Evolutionary conservation across 2,797 vertebrate genomes (phyloP).

Genomic region (Meda fulgida): DNA sequence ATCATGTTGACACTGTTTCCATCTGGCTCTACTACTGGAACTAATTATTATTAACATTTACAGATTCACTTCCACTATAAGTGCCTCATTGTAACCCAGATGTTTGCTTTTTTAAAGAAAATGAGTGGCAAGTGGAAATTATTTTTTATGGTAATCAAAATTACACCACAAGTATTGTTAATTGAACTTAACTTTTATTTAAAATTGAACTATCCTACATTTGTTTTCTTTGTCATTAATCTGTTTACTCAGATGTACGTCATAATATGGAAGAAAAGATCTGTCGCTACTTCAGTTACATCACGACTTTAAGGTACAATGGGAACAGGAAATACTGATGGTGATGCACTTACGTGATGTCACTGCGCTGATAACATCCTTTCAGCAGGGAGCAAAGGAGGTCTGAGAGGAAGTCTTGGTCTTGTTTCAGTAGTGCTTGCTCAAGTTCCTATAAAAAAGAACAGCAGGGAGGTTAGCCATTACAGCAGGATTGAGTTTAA

Average conservation of each 20-base stretch:
- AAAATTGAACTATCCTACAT: too few species aligned
- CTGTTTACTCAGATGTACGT: not conserved
- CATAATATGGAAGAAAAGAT: not conserved
- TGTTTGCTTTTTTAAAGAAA: not conserved
- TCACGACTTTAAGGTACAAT: not conserved
- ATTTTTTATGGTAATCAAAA: not conserved
- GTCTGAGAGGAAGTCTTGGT: constrained; percentile 91
- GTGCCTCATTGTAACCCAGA: not conserved
- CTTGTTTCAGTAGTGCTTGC: constrained; percentile 90
- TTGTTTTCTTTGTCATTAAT: not conserved
- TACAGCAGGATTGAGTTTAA: constrained; percentile 11
- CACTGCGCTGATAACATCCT: constrained; percentile 96
- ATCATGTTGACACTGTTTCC: not conserved
- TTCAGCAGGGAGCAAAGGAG: constrained; percentile 93
- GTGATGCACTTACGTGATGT: constrained; percentile 90
- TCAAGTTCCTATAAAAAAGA: constrained; percentile 88
- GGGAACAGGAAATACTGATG: not conserved
- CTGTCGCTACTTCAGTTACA: not conserved
- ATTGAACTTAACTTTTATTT: not conserved
- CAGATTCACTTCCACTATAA: not conserved
- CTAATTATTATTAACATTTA: not conserved
- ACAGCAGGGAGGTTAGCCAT: constrained; percentile 40
- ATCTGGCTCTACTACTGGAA: not conserved
- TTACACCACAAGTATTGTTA: not conserved
- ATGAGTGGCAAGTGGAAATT: not conserved